A percentile compares a stretch with the other conserved stretches of the same genome.
Evolutionary conservation across 2,797 vertebrate genomes (phyloP).

Genomic region (Brachymystax lenok): DNA sequence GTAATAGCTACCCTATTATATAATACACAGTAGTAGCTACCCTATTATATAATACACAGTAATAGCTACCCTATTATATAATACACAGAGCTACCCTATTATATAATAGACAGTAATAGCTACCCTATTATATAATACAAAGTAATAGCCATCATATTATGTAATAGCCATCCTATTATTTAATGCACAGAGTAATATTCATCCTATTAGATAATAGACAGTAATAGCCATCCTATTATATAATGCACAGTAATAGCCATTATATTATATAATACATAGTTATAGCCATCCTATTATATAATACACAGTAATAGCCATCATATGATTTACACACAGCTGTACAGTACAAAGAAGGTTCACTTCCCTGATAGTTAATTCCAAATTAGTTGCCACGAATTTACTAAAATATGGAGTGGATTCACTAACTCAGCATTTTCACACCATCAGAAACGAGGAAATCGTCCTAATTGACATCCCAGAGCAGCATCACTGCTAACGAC

Average conservation of each 20-base stretch:
- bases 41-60: too few species aligned
- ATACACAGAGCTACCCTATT: too few species aligned
- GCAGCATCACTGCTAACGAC: constrained; percentile 30
- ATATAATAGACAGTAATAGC: too few species aligned
- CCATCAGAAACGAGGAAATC: constrained; percentile 14
- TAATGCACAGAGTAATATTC: too few species aligned
- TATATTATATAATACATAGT: neutral
- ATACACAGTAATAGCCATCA: neutral
- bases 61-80: too few species aligned
- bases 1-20: neutral
- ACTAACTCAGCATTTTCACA: constrained; percentile 11
- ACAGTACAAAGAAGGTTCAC: neutral
- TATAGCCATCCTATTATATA: neutral
- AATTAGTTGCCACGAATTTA: neutral
- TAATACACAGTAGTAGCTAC: too few species aligned
- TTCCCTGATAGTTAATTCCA: neutral
- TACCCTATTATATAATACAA: too few species aligned
- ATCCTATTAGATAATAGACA: too few species aligned
- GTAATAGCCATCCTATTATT: too few species aligned
- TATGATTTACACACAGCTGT: neutral
- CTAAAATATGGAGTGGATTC: neutral
- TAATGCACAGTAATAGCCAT: neutral
- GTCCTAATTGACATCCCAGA: constrained; percentile 39
- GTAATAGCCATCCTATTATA: neutral
- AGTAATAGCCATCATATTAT: too few species aligned